These are phyloP conservation scores for Tipula confusa DNA, from an alignment of 2,888 invertebrate species.

Conservation along the genomic window DNA sequence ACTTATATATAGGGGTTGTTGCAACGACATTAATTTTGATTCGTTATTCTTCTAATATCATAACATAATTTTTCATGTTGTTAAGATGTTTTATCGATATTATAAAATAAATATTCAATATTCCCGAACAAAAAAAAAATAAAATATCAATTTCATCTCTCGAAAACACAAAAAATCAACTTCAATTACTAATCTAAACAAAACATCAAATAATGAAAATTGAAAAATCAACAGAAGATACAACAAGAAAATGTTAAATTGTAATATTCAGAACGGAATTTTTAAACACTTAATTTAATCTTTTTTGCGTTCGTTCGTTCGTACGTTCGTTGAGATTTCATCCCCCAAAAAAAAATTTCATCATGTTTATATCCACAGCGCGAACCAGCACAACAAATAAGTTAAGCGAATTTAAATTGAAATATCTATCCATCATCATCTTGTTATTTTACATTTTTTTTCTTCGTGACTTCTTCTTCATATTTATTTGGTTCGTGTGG, in stretches of 20 bases:
- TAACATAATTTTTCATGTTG: not conserved
- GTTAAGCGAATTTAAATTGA: not conserved
- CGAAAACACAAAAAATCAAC: not conserved
- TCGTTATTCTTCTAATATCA: not conserved
- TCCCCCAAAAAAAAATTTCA: not conserved
- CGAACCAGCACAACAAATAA: not conserved
- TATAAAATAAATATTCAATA: constrained; percentile 15
- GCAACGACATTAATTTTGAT: not conserved
- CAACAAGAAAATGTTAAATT: not conserved
- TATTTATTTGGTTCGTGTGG: not conserved
- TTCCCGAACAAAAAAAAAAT: not conserved
- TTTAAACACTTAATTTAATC: constrained; percentile 25
- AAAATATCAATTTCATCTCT: not conserved
- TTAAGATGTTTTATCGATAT: not conserved
- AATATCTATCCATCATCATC: not conserved
- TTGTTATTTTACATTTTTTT: not conserved
- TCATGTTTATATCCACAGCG: not conserved
- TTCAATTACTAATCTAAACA: constrained; percentile 12
- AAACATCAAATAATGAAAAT: constrained; percentile 8
- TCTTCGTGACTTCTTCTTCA: too few relatives aligned
- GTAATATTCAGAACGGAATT: not conserved
- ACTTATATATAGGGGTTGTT: not conserved
- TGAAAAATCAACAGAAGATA: not conserved
- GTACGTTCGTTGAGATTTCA: not conserved
- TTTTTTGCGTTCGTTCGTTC: not conserved